A percentile compares a stretch with the other conserved stretches of the same genome.
phyloP scores from a whole-genome alignment of 1,140 invertebrate species.

The Coptotermes formosanus region DNA sequence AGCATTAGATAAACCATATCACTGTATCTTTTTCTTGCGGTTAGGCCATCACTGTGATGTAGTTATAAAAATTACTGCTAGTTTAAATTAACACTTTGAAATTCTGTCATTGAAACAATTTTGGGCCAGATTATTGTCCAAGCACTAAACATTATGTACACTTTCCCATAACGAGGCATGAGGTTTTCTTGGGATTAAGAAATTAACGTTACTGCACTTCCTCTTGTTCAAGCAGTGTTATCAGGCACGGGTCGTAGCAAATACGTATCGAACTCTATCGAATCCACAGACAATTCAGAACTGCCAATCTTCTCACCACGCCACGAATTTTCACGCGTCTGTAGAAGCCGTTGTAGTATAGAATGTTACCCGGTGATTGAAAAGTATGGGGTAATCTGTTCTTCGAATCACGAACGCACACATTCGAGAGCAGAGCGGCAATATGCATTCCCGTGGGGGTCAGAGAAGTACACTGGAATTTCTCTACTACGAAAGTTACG shows the following conservation, averaged over 20 bases:
- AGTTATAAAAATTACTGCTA: background rate
- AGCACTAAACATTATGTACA: slow-evolving; percentile 9
- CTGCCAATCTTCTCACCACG: too few relatives aligned
- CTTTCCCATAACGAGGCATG: background rate
- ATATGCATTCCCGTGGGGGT: too few relatives aligned
- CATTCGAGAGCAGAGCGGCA: too few relatives aligned
- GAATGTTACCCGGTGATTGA: too few relatives aligned
- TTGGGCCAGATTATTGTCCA: background rate
- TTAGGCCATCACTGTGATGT: background rate
- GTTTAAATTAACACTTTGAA: background rate
- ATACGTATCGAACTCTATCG: background rate
- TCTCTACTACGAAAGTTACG: too few relatives aligned
- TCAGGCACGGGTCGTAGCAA: background rate
- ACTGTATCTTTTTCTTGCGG: background rate
- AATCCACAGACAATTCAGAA: background rate
- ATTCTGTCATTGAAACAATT: background rate
- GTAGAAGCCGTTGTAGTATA: too few relatives aligned
- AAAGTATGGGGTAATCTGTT: too few relatives aligned
- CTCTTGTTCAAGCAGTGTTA: background rate
- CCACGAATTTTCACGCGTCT: too few relatives aligned
- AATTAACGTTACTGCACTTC: background rate
- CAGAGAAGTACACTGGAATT: too few relatives aligned
- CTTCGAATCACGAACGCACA: too few relatives aligned
- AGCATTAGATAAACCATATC: background rate
- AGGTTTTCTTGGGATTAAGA: background rate